Conservation (phyloP, 2,888 invertebrate genomes). For the Pristionchus arcanus region DNA sequence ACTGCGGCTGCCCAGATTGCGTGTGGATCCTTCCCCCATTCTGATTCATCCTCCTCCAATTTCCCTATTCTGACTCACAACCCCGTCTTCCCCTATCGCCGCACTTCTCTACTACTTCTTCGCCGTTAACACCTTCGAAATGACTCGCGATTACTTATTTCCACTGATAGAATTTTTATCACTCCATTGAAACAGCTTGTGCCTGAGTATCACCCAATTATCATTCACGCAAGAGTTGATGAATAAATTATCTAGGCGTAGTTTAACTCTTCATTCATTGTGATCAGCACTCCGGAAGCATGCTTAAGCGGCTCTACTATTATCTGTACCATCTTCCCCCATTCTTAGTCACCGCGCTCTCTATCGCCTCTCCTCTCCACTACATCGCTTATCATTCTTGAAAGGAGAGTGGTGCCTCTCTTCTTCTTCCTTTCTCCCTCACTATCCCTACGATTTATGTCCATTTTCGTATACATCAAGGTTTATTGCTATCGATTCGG, state of each 20-base stretch:
- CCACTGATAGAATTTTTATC: too few relatives aligned
- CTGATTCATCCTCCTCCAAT: conserved; percentile 36
- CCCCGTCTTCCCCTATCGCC: not conserved
- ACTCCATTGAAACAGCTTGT: too few relatives aligned
- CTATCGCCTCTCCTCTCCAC: conserved; percentile 16
- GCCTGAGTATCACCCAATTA: too few relatives aligned
- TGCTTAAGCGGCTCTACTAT: not conserved
- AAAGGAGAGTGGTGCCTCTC: not conserved
- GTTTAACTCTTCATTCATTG: too few relatives aligned
- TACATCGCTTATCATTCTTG: conserved; percentile 50
- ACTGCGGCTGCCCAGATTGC: conserved; percentile 11
- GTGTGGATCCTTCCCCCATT: conserved; percentile 17
- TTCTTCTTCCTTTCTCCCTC: not conserved
- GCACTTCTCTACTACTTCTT: not conserved
- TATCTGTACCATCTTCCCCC: conserved; percentile 13
- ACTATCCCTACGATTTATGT: conserved; percentile 24
- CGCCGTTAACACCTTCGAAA: not conserved
- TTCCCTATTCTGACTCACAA: conserved; percentile 24
- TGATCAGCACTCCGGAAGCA: too few relatives aligned
- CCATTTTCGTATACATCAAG: conserved; percentile 24
- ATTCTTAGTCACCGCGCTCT: not conserved
- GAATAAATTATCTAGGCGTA: too few relatives aligned
- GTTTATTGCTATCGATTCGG: conserved; percentile 13
- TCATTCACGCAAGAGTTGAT: too few relatives aligned
- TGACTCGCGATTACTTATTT: too few relatives aligned